Base-by-base conservation (phyloP, 2,113 vertebrate genomes). In the Artemisiospiza belli region DNA sequence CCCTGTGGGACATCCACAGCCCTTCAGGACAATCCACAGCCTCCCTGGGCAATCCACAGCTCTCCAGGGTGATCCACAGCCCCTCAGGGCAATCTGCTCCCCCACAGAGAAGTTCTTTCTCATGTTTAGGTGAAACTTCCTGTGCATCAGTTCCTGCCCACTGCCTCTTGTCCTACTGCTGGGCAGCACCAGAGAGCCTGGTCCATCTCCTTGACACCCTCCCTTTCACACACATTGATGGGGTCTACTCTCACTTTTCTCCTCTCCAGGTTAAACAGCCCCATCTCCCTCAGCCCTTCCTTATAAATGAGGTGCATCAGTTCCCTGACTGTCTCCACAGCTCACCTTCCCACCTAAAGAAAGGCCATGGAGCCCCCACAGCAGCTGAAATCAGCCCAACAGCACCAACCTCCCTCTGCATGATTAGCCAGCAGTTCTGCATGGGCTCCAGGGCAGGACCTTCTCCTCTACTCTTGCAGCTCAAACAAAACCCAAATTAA, bases 1-100 rank as follows among this genome's bases (percentile, higher is more conserved):
- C 37, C 37, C 37, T 5, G 10, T 5, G 5, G 18, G 12, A 12
- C 0, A 66, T 58, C 25, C 21, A 41, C 21, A 54, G 27, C 35
- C 5, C 7, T 14, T 1, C 3, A 0, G 17, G 6, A 23, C 6
- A 1, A 68, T 2, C 5, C 10, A 22, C 13, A 27, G 39, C 23
- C 28, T 2, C 11, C 0, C 3, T 0, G 4, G 13, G 17, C 10
- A 1, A 49, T 7, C 44, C 27, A 61, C 15, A 14, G 5, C 12
- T 39, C 37, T 11, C 37, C 37, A 39, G 37, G 37, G 37, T 39
- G 37, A 39, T 2, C 8, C 14, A 22, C 17, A 25, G 39, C 23
- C 5, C 9, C 12, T 3, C 2, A 0, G 6, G 18, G 12, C 12
- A 1, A 57, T 58, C 31, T 41, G 31, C 62, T 68, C 31, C 11